These are phyloP conservation scores for Zelostemma sp. DNA, from an alignment of 1,140 invertebrate genomes.

Conservation along the genomic window DNA sequence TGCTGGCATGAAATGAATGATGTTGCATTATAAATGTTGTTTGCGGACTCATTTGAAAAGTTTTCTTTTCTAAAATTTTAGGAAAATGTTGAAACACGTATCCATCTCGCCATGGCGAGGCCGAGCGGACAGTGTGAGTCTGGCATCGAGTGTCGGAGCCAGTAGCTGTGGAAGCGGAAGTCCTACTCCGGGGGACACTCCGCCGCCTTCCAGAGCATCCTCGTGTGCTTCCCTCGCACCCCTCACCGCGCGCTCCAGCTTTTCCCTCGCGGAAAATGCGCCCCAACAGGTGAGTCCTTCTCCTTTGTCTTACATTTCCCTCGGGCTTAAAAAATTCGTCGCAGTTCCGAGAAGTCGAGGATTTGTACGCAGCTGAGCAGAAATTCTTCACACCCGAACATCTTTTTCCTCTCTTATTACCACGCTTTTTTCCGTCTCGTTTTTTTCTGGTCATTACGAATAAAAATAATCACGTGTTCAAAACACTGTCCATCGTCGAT, in stretches of 20 bases:
- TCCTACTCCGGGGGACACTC: conserved; percentile 66
- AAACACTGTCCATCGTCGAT: no score
- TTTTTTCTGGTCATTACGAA: no score
- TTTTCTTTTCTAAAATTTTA: no score
- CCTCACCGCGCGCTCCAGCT: conserved; percentile 63
- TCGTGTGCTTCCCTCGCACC: conserved; percentile 66
- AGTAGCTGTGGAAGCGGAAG: conserved; percentile 73
- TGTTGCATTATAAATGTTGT: no score
- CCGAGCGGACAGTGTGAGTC: conserved; percentile 83
- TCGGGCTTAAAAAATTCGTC: not conserved
- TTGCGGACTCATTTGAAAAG: no score
- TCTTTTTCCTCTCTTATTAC: no score
- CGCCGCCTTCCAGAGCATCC: conserved; percentile 66
- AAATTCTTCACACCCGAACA: not conserved
- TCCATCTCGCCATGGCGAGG: conserved; percentile 85
- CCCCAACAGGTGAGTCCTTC: conserved; percentile 60
- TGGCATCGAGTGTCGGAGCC: conserved; percentile 81
- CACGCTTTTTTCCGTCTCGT: no score
- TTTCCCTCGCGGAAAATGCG: conserved; percentile 58
- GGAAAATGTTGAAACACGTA: conserved; percentile 88
- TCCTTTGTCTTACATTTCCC: not conserved
- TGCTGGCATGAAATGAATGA: no score
- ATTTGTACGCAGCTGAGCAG: not conserved
- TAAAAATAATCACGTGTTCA: no score
- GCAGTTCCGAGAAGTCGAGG: not conserved